Evolutionary conservation across 2,888 invertebrate species (phyloP).

Genomic region (Polylopha cassiicola): DNA sequence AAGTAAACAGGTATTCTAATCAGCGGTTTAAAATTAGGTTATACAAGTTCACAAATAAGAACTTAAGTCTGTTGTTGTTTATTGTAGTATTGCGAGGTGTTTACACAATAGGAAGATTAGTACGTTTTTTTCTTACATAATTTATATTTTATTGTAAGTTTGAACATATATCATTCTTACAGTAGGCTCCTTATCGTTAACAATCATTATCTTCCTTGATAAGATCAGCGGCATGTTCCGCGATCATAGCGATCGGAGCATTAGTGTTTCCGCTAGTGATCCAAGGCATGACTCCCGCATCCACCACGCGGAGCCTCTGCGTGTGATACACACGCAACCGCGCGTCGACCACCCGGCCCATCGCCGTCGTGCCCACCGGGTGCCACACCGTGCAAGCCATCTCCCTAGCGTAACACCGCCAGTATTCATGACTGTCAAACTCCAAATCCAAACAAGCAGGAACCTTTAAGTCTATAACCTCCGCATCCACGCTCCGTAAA

Average conservation of each 20-base stretch:
- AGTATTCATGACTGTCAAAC: constrained; percentile 61
- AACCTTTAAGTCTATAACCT: constrained; percentile 49
- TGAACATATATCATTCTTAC: too few relatives aligned
- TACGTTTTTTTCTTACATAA: too few relatives aligned
- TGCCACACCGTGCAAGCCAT: constrained; percentile 76
- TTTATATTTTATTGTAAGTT: too few relatives aligned
- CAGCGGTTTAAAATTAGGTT: too few relatives aligned
- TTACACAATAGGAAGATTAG: too few relatives aligned
- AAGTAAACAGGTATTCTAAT: too few relatives aligned
- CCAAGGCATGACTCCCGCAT: constrained; percentile 34
- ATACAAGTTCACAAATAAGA: too few relatives aligned
- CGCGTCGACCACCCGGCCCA: constrained; percentile 32
- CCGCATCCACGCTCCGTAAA: not conserved
- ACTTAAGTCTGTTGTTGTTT: too few relatives aligned
- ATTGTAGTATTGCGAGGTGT: too few relatives aligned
- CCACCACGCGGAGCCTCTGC: constrained; percentile 32
- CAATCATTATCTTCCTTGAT: constrained; percentile 22
- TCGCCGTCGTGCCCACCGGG: constrained; percentile 46
- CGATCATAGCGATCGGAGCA: constrained; percentile 34
- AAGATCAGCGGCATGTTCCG: constrained; percentile 31
- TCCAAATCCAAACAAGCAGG: constrained; percentile 41
- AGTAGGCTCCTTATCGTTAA: too few relatives aligned
- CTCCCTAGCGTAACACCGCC: constrained; percentile 75
- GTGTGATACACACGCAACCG: constrained; percentile 32
- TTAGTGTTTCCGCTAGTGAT: constrained; percentile 34